phyloP scores from a whole-genome alignment of 1,140 invertebrate species.

The Riptortus pedestris region DNA sequence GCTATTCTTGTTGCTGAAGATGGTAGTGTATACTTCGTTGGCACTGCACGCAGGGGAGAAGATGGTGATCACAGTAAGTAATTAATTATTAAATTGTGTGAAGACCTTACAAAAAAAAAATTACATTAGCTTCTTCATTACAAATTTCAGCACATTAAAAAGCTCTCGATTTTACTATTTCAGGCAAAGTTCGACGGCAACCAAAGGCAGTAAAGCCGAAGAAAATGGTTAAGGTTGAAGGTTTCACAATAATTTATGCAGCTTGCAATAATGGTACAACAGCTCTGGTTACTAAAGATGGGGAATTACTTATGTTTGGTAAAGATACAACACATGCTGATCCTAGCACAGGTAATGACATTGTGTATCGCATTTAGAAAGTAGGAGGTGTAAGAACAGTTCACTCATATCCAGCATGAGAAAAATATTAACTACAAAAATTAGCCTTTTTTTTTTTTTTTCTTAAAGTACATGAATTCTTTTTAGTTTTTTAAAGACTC shows the following conservation, averaged over 20 bases:
- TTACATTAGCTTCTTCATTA: too few relatives aligned
- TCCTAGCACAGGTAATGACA: conserved; percentile 50
- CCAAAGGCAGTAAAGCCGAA: conserved; percentile 86
- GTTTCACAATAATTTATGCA: conserved; percentile 65
- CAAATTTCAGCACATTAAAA: too few relatives aligned
- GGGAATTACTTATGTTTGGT: conserved; percentile 84
- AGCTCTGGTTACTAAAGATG: conserved; percentile 79
- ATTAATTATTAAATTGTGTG: neutral
- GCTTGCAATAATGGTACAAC: conserved; percentile 93
- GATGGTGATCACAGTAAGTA: conserved; percentile 66
- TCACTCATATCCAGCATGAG: too few relatives aligned
- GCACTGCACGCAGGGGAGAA: conserved; percentile 82
- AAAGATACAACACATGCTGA: conserved; percentile 89
- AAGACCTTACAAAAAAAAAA: too few relatives aligned
- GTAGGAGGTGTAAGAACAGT: neutral
- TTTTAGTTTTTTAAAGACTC: too few relatives aligned
- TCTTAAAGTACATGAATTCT: too few relatives aligned
- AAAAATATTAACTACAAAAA: too few relatives aligned
- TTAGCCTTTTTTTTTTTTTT: neutral
- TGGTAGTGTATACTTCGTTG: conserved; percentile 76
- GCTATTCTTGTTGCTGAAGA: conserved; percentile 80
- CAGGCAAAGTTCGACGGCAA: conserved; percentile 67
- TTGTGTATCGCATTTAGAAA: neutral
- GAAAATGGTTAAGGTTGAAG: conserved; percentile 82
- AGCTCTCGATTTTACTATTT: too few relatives aligned